Conservation (phyloP, 2,888 invertebrate genomes). For the Poecilus cupreus region DNA sequence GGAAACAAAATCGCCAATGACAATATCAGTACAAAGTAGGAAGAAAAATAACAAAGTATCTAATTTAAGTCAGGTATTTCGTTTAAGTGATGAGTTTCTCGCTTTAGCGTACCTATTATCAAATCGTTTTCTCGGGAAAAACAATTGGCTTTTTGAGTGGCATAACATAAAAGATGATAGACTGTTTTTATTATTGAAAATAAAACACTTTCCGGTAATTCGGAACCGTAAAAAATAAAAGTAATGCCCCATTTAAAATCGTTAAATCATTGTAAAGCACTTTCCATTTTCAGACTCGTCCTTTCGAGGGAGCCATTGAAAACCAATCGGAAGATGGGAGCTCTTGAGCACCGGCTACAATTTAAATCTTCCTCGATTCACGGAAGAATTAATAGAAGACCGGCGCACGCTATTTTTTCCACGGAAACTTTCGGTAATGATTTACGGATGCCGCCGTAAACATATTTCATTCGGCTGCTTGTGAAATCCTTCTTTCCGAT, state of each 20-base stretch:
- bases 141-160: conserved; percentile 53
- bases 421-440: conserved; percentile 59
- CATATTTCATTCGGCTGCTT: conserved; percentile 57
- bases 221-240: conserved; percentile 65
- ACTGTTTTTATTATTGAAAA: conserved; percentile 60
- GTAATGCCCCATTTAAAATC: conserved; percentile 66
- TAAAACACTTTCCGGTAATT: conserved; percentile 61
- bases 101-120: conserved; percentile 23
- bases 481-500: conserved; percentile 46
- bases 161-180: conserved; percentile 58
- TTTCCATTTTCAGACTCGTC: conserved; percentile 66
- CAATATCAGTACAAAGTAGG: not conserved
- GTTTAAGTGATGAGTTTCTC: not conserved
- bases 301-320: conserved; percentile 64
- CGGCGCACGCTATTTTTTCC: conserved; percentile 53
- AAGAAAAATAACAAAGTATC: not conserved
- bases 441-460: conserved; percentile 58
- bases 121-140: conserved; percentile 33
- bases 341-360: conserved; percentile 56
- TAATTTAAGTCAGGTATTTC: not conserved
- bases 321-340: conserved; percentile 65
- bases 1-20: not conserved
- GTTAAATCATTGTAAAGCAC: conserved; percentile 68
- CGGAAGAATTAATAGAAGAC: conserved; percentile 59
- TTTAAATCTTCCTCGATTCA: conserved; percentile 59